Evolutionary conservation across 2,888 invertebrate genomes (phyloP).

Genomic region (Herminia tarsipennalis): DNA sequence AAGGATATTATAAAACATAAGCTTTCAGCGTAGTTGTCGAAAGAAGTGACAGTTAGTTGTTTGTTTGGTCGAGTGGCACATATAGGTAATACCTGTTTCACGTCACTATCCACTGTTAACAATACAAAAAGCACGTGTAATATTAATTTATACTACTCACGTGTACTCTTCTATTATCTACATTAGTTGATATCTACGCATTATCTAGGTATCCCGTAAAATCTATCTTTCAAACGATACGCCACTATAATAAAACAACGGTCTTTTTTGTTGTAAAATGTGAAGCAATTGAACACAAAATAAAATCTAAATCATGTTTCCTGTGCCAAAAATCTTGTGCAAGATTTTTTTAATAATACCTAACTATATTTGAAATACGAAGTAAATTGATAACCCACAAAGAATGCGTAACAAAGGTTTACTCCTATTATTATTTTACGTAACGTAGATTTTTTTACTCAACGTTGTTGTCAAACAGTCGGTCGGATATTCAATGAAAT

Average conservation of each 20-base stretch:
- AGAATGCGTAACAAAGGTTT: neutral
- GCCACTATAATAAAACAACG: neutral
- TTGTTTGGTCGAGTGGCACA: slow-evolving; percentile 13
- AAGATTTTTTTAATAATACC: slow-evolving; percentile 9
- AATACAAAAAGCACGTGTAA: slow-evolving; percentile 16
- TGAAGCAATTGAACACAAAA: neutral
- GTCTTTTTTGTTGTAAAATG: too few species aligned
- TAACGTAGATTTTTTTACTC: slow-evolving; percentile 21
- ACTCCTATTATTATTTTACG: slow-evolving; percentile 11
- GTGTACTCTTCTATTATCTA: too few species aligned
- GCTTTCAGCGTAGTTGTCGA: slow-evolving; percentile 18
- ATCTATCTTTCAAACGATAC: neutral
- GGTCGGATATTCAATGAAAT: slow-evolving; percentile 18
- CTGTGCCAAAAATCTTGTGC: slow-evolving; percentile 17
- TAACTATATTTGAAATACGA: slow-evolving; percentile 5
- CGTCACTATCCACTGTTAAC: slow-evolving; percentile 28
- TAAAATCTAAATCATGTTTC: neutral
- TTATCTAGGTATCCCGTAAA: neutral
- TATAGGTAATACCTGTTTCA: too few species aligned
- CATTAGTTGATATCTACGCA: too few species aligned
- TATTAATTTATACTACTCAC: slow-evolving; percentile 4
- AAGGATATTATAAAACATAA: slow-evolving; percentile 28
- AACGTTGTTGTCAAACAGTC: slow-evolving; percentile 35
- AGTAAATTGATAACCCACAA: slow-evolving; percentile 19
- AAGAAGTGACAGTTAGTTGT: slow-evolving; percentile 8